These are phyloP conservation scores for Camptogramma bilineatum DNA, from an alignment of 2,888 invertebrate genomes.

Conservation along the genomic window DNA sequence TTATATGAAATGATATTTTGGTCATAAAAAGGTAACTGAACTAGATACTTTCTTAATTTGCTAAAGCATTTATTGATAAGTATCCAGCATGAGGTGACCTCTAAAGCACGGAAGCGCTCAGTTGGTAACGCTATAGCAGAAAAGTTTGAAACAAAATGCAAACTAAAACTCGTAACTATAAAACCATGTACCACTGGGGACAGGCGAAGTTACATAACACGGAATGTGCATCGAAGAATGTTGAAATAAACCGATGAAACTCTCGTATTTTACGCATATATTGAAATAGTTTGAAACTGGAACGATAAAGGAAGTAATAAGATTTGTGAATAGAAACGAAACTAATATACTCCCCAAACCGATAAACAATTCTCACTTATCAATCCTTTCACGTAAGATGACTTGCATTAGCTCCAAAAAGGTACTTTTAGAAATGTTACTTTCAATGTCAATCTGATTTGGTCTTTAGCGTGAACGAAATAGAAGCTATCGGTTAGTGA, in stretches of 20 bases:
- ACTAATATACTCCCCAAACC: background rate
- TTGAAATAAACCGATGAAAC: constrained; percentile 29
- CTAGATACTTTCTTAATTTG: too few species aligned
- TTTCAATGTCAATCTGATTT: too few species aligned
- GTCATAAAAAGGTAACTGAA: too few species aligned
- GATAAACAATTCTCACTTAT: background rate
- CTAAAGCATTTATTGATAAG: background rate
- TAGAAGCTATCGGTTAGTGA: too few species aligned
- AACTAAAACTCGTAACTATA: constrained; percentile 20
- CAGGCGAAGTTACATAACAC: constrained; percentile 29
- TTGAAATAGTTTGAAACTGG: constrained; percentile 23
- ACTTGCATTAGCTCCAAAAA: background rate
- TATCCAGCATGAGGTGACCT: background rate
- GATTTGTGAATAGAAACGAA: background rate
- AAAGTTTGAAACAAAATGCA: constrained; percentile 1
- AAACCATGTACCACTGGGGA: constrained; percentile 27
- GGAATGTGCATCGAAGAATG: constrained; percentile 33
- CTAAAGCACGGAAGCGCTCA: background rate
- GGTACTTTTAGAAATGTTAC: too few species aligned
- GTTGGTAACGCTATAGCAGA: background rate
- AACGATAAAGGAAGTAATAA: constrained; percentile 1
- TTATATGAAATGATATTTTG: too few species aligned
- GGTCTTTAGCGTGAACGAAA: too few species aligned
- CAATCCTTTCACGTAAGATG: background rate
- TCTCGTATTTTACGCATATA: constrained; percentile 25